phyloP scores from a whole-genome alignment of 2,888 invertebrate species.

The Melieria picta region DNA sequence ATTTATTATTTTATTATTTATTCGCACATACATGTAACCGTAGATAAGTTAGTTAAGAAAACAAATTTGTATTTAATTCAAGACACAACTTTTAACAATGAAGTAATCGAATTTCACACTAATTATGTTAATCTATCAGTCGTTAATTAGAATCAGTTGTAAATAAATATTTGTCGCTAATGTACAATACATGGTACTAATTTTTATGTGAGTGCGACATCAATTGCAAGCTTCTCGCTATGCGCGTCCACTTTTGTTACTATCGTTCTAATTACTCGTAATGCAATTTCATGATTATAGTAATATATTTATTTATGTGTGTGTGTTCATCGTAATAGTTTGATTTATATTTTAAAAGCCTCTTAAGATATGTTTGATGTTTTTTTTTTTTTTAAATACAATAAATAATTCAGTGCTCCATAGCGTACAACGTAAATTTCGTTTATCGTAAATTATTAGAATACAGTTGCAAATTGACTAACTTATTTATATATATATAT shows the following conservation, averaged over 20 bases:
- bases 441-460: too few species aligned
- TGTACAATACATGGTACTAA: neutral
- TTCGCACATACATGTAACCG: slow-evolving; percentile 17
- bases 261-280: slow-evolving; percentile 17
- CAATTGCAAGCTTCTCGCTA: neutral
- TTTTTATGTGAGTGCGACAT: too few species aligned
- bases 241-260: slow-evolving; percentile 8
- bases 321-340: neutral
- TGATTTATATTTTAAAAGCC: slow-evolving; percentile 51
- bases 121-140: slow-evolving; percentile 62
- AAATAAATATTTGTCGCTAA: slow-evolving; percentile 26
- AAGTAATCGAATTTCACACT: slow-evolving; percentile 23
- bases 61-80: slow-evolving; percentile 17
- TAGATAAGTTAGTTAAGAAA: slow-evolving; percentile 22
- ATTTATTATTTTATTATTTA: slow-evolving; percentile 1
- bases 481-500: neutral
- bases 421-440: too few species aligned
- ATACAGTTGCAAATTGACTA: slow-evolving; percentile 11
- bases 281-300: slow-evolving; percentile 8
- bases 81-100: slow-evolving; percentile 40
- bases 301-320: slow-evolving; percentile 12
- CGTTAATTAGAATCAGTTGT: slow-evolving; percentile 47
- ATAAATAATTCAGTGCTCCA: too few species aligned
- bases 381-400: neutral
- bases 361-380: slow-evolving; percentile 56